A percentile compares a stretch with the other conserved stretches of the same genome.
Conservation (phyloP, 2,888 invertebrate genomes). For the Sipha maydis region DNA sequence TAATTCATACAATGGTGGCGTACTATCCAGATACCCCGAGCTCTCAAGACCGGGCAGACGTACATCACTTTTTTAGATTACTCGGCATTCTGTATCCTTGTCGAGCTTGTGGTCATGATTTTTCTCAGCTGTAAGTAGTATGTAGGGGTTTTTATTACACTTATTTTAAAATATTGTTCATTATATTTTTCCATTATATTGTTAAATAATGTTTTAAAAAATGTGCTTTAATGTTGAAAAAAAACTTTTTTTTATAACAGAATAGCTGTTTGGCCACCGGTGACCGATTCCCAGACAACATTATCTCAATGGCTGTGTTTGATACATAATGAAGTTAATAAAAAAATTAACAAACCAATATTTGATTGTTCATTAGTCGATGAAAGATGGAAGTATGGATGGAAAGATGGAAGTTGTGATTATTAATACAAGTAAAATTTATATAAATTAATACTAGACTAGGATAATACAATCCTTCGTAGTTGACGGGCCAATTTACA, state of each 20-base stretch:
- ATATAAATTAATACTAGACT: too few species aligned
- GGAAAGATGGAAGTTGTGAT: constrained; percentile 92
- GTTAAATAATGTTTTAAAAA: too few species aligned
- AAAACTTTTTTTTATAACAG: background rate
- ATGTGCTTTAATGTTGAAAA: too few species aligned
- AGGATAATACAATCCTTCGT: too few species aligned
- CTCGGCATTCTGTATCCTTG: constrained; percentile 94
- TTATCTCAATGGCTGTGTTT: constrained; percentile 90
- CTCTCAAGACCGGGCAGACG: constrained; percentile 76
- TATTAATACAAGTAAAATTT: background rate
- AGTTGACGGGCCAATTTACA: too few species aligned
- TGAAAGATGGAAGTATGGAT: constrained; percentile 95
- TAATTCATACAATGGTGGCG: constrained; percentile 96
- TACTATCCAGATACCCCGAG: constrained; percentile 90
- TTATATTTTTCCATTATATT: too few species aligned
- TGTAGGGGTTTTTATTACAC: background rate
- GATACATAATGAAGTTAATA: constrained; percentile 91
- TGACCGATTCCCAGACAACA: constrained; percentile 74
- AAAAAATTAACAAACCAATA: constrained; percentile 85
- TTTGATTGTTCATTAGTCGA: constrained; percentile 93
- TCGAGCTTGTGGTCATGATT: constrained; percentile 87
- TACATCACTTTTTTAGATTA: constrained; percentile 82
- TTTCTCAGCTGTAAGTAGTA: constrained; percentile 80
- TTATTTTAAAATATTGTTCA: too few species aligned
- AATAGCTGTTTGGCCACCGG: constrained; percentile 73